Evolutionary conservation across 30 jellyfish, hydroid and myxozoan species (phyloP), one percentile per base, ranked within the genome.

Genomic region (Aurelia aurita): DNA sequence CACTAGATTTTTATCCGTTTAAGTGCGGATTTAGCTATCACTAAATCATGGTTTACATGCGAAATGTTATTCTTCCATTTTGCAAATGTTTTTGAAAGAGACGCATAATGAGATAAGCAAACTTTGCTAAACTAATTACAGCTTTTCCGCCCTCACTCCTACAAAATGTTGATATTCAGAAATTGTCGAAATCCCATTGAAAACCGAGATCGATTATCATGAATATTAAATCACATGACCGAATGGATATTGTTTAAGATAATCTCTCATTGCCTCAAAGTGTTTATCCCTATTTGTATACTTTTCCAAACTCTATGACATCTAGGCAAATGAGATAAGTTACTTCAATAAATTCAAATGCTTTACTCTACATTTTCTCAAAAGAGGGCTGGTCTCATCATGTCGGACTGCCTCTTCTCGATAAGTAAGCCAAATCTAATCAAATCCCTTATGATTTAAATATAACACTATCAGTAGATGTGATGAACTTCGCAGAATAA

Each of bases 121-220:
- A 74, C 77, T 74, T 74, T 74, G 86, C 86, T 74, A 74, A 74
- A 74, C 86, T 74, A 74, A 74, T 74, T 74, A 74, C 75, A 49
- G 75, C 75, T 74, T 74, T 54, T 74, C 86, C 86, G 86, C 86
- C 86, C 86, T 74, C 72, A 34, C 72, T 74, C 86, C 75, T 54
- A 31, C 45, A 57, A 74, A 74, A 55, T 74, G 86, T 54, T 74
- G 86, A 74, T 74, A 74, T 74, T 74, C 75, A 74, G 86, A 74
- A 74, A 74, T 74, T 74, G 86, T 55, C 46, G 73, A 74, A 74
- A 74, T 74, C 86, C 77, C 44, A 74, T 74, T 54, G 74, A 74
- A 74, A 55, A 58, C 86, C 86, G 86, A 74, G 86, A 74, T 74
- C 60, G 86, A 74, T 74, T 74, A 54, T 54, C 86, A 74, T 74